Base-by-base conservation (phyloP, 2,113 vertebrate genomes). In the Meleagris gallopavo region DNA sequence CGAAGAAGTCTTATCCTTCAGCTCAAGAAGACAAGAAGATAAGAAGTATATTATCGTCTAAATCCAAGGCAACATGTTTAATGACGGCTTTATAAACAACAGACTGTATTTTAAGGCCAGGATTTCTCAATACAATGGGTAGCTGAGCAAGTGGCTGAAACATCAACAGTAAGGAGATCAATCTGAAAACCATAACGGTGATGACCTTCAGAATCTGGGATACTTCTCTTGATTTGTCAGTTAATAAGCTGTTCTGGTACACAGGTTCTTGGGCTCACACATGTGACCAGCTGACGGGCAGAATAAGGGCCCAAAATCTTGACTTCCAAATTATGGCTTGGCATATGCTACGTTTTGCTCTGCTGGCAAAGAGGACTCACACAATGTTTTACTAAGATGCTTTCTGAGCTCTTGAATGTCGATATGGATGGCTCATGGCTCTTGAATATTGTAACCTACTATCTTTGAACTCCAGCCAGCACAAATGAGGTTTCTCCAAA, bases 31-130 rank as follows among this genome's bases (percentile, higher is more conserved):
- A 30, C 10, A 52, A 61, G 13, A 22, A 57, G 38, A 30, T 18
- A 45, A 34, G 18, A 76, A 30, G 2, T 13, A 54, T 3, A 6
- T 14, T 19, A 34, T 17, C 27, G 30, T 5, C 21, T 38, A 61
- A 81, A 84, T 15, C 21, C 21, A 58, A 29, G 9, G n/a, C 3
- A 48, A 74, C 3, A 5, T 17, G 3, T 1, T 13, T 20, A 65
- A 76, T 5, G 0, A 50, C 3, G 32, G 22, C 1, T n/a, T 50
- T 67, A n/a, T n/a, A 50, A 43, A 50, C 4, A 9, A 6, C 13
- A 57, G 22, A 15, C 12, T 43, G 13, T 2, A 36, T 64, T 83
- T 67, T 50, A 34, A 43, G 62, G 46, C 10, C 19, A 78, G 4
- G 25, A 50, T 3, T 67, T 64, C 38, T 34, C 41, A 18, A 46